A percentile compares a stretch with the other conserved stretches of the same genome.
These are phyloP conservation scores for Cryptocephalus moraei DNA, from an alignment of 2,888 invertebrate genomes.

Conservation along the genomic window DNA sequence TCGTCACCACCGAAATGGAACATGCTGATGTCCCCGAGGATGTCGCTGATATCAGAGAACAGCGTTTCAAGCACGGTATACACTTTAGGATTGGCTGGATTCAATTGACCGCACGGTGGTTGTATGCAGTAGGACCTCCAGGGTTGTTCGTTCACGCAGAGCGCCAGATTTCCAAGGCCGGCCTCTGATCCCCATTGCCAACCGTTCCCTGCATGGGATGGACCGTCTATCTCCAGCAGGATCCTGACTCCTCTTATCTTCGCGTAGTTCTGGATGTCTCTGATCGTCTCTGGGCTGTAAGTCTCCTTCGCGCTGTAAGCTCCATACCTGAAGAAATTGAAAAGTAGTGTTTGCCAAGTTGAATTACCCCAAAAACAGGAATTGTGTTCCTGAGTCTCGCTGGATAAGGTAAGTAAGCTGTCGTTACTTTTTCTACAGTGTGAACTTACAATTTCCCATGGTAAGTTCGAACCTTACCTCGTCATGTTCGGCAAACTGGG, in stretches of 20 bases:
- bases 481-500: conserved; percentile 64
- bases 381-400: no score
- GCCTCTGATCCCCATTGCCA: conserved; percentile 69
- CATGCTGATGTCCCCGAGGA: conserved; percentile 45
- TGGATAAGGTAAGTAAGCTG: no score
- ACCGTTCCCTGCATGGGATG: conserved; percentile 75
- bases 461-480: conserved; percentile 40
- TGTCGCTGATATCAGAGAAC: conserved; percentile 56
- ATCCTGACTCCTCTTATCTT: conserved; percentile 71
- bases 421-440: no score
- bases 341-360: no score
- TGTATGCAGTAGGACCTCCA: conserved; percentile 68
- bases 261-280: conserved; percentile 64
- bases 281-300: conserved; percentile 56
- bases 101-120: conserved; percentile 79
- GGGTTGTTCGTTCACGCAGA: conserved; percentile 55
- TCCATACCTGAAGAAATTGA: conserved; percentile 47
- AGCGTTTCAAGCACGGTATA: conserved; percentile 57
- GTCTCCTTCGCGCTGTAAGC: conserved; percentile 60
- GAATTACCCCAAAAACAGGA: no score
- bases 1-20: conserved; percentile 84
- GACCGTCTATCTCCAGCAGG: conserved; percentile 81
- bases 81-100: conserved; percentile 62
- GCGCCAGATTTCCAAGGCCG: conserved; percentile 53
- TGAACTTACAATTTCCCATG: no score